Base-by-base conservation (phyloP, 1,140 invertebrate genomes). In the Aphelenchoides fujianensis region DNA sequence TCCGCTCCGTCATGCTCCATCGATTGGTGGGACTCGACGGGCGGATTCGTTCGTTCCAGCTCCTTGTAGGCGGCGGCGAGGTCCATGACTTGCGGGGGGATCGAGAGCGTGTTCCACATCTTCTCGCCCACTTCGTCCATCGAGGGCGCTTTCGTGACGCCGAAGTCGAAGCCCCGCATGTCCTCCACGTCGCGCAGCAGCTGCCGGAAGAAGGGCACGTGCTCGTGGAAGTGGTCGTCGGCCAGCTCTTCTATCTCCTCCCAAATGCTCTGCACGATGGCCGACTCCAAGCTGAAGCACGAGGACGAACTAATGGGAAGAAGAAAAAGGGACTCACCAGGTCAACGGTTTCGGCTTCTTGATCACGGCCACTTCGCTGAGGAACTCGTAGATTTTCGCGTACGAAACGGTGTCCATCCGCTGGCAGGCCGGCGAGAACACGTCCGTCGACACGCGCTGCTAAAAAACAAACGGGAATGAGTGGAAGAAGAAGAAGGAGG, bases 221-320 rank as follows among this genome's bases (percentile, higher is more conserved):
- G 55, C 23, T 59, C 23, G 55, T 59, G 27, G 55, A 59, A 59
- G 55, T 59, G 7, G 5, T 59, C 5, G 34, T 59, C 55, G 19
- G 55, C 19, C 5, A 59, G 7, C 19, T 59, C 5, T 5, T 59
- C 12, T 5, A 59, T 59, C 5, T 59, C 55, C 5, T 59, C 19
- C 27, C 28, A 59, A 59, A 59, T 59, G 55, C 34, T 59, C 55
- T 5, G 23, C 5, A 59, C 27, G 23, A 59, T 23, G 12, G 55
- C 55, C 23, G 55, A 59, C 34, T 59, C 55, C 5, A 59, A 19
- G 28, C 55, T 59, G 7, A 59, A 59, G 19, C 5, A 59, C n/a
- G n/a, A n/a, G n/a, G n/a, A n/a, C n/a, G 34, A 5, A 5, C 55
- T 30, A 59, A 7, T 59, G 7, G 28, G 34, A 59, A 48, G 41